Base-by-base conservation (phyloP, 2,888 invertebrate genomes). In the Pristionchus mayeri region DNA sequence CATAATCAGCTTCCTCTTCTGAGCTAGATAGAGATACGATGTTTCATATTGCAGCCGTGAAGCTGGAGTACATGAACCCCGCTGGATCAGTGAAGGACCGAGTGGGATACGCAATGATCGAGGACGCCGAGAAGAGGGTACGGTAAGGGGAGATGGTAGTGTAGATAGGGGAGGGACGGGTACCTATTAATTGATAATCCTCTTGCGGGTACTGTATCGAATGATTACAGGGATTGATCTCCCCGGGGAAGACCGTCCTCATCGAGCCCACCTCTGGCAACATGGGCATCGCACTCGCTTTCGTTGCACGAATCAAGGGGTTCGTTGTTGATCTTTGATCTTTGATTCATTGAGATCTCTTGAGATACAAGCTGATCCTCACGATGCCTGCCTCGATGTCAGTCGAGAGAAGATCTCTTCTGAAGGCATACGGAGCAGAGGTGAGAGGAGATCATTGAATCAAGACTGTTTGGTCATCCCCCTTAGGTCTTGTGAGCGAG, bases 201-300 rank as follows among this genome's bases (percentile, higher is more conserved):
- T n/a, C 40, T 30, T 11, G 27, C 30, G 27, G 6, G 18, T 63
- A 63, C 63, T 3, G 18, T 34, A 63, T 7, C 13, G 30, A 37
- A 34, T 50, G 7, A 78, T 44, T 82, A 1, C 24, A 82, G 81
- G 81, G 81, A 44, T 40, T 87, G 54, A 90, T 91, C 84, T 85
- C 86, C 24, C 90, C 90, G 4, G 91, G 90, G 40, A 88, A 89
- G 75, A 89, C 88, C 1, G 88, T 90, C 18, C 86, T 91, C 54
- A 88, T 91, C 85, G 91, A 91, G 84, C 88, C 90, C 11, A 91
- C 91, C 11, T 89, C 89, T 63, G 91, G 91, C 40, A 93, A 93
- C 85, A 91, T 90, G 88, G 93, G 93, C 34, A 91, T 92, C 63
- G 92, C 90, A 9, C 85, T 93, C 63, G 92, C 93, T n/a, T 63